These are phyloP conservation scores for Setophaga coronata DNA, from an alignment of 2,113 vertebrate species.

Conservation along the genomic window DNA sequence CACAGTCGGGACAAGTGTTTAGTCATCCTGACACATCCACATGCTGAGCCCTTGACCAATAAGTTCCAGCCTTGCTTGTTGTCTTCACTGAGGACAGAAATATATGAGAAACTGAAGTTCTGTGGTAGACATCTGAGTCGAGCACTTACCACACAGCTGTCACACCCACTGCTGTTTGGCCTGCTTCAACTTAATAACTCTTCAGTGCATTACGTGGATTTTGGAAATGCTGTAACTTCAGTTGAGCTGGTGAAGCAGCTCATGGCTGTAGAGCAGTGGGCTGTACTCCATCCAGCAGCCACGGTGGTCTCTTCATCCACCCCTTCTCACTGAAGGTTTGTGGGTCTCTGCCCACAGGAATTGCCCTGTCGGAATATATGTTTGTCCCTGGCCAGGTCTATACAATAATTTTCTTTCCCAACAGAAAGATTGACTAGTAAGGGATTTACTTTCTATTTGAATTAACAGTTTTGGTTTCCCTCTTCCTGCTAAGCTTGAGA, in stretches of 20 bases:
- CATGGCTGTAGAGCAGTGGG: not conserved
- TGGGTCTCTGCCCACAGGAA: slow-evolving; percentile 1
- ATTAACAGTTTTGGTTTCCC: not conserved
- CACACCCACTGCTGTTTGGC: slow-evolving; percentile 51
- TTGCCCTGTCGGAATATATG: not conserved
- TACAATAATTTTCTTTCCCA: slow-evolving; percentile 17
- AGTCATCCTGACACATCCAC: slow-evolving; percentile 15
- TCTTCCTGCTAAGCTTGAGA: not conserved
- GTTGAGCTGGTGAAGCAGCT: not conserved
- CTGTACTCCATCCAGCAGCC: not conserved
- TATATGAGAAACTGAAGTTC: slow-evolving; percentile 23
- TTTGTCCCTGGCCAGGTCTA: not conserved
- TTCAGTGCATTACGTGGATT: not conserved
- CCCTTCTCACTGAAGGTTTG: not conserved
- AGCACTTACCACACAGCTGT: slow-evolving; percentile 17
- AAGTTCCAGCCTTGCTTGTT: slow-evolving; percentile 21
- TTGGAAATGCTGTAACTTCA: not conserved
- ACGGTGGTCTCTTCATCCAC: not conserved
- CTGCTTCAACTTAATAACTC: slow-evolving; percentile 22
- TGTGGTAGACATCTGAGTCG: slow-evolving; percentile 51
- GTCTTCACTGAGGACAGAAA: slow-evolving; percentile 8
- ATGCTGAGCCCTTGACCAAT: not conserved
- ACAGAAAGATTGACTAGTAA: not conserved
- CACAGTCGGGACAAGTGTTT: slow-evolving; percentile 16
- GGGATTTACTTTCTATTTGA: not conserved